Percentiles rank a stretch among this genome's conserved stretches.
These are phyloP conservation scores for Drosophila lowei DNA, from an alignment of 1,140 invertebrate species.

Conservation along the genomic window DNA sequence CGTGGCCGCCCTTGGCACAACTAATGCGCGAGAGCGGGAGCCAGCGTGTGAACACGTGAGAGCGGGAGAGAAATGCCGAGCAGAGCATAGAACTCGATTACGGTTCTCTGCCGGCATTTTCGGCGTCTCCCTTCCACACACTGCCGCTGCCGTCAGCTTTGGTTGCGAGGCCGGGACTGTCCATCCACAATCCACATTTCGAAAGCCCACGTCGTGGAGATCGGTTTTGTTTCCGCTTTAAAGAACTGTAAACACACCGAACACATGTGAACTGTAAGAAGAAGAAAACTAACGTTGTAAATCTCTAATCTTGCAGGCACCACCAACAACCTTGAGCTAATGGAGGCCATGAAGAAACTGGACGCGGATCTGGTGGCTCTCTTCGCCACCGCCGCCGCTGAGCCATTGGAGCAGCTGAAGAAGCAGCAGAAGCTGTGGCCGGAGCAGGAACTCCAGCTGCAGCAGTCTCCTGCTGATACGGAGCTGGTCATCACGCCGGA, in stretches of 20 bases:
- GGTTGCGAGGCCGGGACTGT: slow-evolving; percentile 5
- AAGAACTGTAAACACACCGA: slow-evolving; percentile 51
- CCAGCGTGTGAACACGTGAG: slow-evolving; percentile 27
- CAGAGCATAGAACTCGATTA: slow-evolving; percentile 73
- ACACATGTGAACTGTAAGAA: slow-evolving; percentile 13
- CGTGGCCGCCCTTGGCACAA: too few relatives aligned
- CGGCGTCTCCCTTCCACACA: slow-evolving; percentile 1
- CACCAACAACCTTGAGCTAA: slow-evolving; percentile 66
- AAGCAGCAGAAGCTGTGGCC: slow-evolving; percentile 49
- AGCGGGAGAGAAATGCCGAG: slow-evolving; percentile 24
- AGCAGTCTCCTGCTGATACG: slow-evolving; percentile 33
- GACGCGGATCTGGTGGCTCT: slow-evolving; percentile 74
- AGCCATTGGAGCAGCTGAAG: slow-evolving; percentile 40
- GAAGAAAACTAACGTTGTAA: slow-evolving; percentile 1
- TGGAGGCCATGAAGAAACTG: slow-evolving; percentile 81
- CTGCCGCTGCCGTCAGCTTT: background rate
- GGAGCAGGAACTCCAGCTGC: slow-evolving; percentile 27
- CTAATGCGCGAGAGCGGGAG: slow-evolving; percentile 19
- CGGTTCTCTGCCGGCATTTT: slow-evolving; percentile 39
- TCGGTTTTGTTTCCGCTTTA: slow-evolving; percentile 37
- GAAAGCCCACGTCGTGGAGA: slow-evolving; percentile 64
- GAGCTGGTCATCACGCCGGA: slow-evolving; percentile 49
- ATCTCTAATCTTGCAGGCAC: slow-evolving; percentile 49
- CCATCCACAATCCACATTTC: slow-evolving; percentile 30
- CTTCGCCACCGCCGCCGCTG: slow-evolving; percentile 61